Percentiles rank a stretch among this genome's conserved stretches.
Conservation (phyloP, 2,113 vertebrate genomes). For the Stegostoma tigrinum region DNA sequence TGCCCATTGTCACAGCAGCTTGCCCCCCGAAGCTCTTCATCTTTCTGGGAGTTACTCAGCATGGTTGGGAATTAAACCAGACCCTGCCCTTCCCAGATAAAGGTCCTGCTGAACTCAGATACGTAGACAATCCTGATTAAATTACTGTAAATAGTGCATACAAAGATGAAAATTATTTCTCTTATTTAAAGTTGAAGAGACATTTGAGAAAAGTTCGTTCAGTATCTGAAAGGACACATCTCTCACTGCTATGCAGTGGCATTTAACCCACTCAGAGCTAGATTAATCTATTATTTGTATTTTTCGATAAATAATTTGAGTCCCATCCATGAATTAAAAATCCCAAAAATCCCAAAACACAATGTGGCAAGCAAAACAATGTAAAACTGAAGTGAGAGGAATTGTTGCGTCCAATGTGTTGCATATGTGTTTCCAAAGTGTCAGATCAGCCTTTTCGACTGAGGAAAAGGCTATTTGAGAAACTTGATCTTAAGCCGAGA, state of each 20-base stretch:
- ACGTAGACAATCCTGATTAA: background rate
- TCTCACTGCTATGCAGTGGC: background rate
- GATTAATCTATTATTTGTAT: background rate
- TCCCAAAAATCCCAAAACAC: background rate
- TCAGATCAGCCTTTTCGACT: too few species aligned
- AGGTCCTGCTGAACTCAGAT: background rate
- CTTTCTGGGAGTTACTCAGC: background rate
- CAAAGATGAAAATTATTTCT: background rate
- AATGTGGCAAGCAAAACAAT: background rate
- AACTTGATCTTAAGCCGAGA: too few species aligned
- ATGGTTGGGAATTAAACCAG: background rate
- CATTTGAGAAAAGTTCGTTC: background rate
- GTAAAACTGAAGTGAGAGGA: background rate
- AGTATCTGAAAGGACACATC: background rate
- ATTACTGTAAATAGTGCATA: background rate
- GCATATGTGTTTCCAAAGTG: too few species aligned
- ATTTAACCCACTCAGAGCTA: background rate
- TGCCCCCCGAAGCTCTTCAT: background rate
- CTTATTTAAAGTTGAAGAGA: background rate
- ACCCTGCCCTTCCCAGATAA: background rate
- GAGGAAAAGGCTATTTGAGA: too few species aligned
- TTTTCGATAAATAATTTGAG: background rate
- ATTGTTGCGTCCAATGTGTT: background rate
- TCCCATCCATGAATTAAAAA: background rate
- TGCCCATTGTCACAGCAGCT: background rate